Base-by-base conservation (phyloP, 1,140 invertebrate species). In the Microplitis mediator region DNA sequence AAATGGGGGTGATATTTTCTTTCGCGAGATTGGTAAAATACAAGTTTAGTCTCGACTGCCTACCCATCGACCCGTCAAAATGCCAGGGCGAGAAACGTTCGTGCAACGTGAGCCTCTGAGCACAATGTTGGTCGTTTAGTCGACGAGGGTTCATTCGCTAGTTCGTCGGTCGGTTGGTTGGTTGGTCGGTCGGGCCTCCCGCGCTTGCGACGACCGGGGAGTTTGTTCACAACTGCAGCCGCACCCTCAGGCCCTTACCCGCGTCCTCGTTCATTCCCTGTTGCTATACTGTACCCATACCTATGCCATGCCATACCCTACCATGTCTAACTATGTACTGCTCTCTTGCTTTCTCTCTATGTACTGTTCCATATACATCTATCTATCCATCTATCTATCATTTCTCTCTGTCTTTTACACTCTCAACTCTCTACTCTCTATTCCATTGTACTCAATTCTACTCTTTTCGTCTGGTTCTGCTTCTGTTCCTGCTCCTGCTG, bases 81-180 rank as follows among this genome's bases (percentile, higher is more conserved):
- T 54, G 16, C 23, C 54, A 35, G 73, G 31, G 64, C 63, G 54
- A 56, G 75, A 69, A 71, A 68, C 66, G 74, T 76, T 69, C 72
- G 72, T 68, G 68, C 74, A 75, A 75, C 69, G 73, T 72, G 64
- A 54, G 67, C 39, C 39, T 45, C 39, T 6, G 39, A 45, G 72
- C 71, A 77, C 74, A 77, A 77, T 77, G 76, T 72, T 76, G 69
- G 60, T 71, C 74, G 74, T 74, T 75, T 69, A 74, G 60, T 52
- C 35, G 54, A 58, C 32, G 16, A 56, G 67, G 67, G 74, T 23
- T 23, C 23, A 23, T 23, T 23, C 23, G 23, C 23, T 23, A 23
- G 23, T 23, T 23, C 23, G 23, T 23, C 23, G 23, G 23, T 23
- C 2, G 23, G 23, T 23, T 23, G 74, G 23, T 23, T 23, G 23